Conservation (phyloP, 2,797 vertebrate species). For the Epinephelus awoara region DNA sequence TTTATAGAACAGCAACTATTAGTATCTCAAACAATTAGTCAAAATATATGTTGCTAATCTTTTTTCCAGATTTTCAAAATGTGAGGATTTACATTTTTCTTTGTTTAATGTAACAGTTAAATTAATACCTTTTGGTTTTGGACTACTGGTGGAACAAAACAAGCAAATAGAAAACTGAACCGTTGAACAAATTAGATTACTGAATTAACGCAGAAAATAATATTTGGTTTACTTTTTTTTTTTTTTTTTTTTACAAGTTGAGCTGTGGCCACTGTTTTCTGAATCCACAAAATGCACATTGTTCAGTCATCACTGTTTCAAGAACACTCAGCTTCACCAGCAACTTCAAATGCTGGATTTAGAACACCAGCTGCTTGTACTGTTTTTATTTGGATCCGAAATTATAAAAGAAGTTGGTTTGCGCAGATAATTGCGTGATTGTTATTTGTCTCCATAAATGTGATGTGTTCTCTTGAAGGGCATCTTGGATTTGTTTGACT, state of each 20-base stretch:
- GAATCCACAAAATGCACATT: neutral
- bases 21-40: neutral
- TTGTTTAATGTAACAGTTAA: neutral
- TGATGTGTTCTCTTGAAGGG: neutral
- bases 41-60: neutral
- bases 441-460: neutral
- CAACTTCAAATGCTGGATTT: neutral
- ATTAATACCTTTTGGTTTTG: neutral
- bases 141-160: neutral
- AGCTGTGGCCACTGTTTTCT: neutral
- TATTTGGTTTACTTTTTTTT: neutral
- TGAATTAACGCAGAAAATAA: neutral
- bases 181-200: neutral
- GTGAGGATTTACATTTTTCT: neutral
- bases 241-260: neutral
- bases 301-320: neutral
- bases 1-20: neutral
- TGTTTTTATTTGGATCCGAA: conserved; percentile 2
- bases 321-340: neutral
- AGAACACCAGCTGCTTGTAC: neutral
- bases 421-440: neutral
- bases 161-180: neutral
- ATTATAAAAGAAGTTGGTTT: neutral
- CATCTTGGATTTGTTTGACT: conserved; percentile 4
- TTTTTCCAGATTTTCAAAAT: conserved; percentile 5